These are phyloP conservation scores for Spinibarbus caldwelli DNA, from an alignment of 2,797 vertebrate genomes.

Conservation along the genomic window DNA sequence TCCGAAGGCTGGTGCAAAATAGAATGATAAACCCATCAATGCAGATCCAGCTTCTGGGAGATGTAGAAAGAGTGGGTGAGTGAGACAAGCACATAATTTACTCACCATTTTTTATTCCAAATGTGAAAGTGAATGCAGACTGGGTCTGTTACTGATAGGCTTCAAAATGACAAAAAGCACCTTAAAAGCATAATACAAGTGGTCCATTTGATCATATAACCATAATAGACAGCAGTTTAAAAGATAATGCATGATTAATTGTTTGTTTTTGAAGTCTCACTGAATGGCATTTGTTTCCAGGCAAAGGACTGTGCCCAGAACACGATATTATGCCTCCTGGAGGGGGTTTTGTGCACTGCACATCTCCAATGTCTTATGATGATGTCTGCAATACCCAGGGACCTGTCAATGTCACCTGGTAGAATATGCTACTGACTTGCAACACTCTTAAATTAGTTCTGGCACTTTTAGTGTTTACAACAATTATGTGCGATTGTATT, in stretches of 20 bases:
- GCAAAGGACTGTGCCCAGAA: constrained; percentile 46
- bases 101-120: background rate
- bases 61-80: constrained; percentile 74
- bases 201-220: background rate
- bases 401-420: constrained; percentile 55
- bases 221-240: background rate
- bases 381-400: constrained; percentile 39
- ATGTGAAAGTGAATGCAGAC: background rate
- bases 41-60: constrained; percentile 40
- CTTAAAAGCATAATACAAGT: background rate
- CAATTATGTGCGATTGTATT: background rate
- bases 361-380: constrained; percentile 30
- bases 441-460: background rate
- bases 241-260: constrained; percentile 5
- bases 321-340: constrained; percentile 11
- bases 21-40: background rate
- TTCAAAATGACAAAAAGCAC: background rate
- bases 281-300: constrained; percentile 36
- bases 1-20: constrained; percentile 60
- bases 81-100: background rate
- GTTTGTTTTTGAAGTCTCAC: background rate
- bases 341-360: constrained; percentile 51
- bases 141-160: background rate
- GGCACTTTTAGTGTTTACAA: background rate
- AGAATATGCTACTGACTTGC: background rate